Evolutionary conservation across 1,140 invertebrate species (phyloP), one percentile per base, ranked within the genome.

Genomic region (Episyrphus balteatus): DNA sequence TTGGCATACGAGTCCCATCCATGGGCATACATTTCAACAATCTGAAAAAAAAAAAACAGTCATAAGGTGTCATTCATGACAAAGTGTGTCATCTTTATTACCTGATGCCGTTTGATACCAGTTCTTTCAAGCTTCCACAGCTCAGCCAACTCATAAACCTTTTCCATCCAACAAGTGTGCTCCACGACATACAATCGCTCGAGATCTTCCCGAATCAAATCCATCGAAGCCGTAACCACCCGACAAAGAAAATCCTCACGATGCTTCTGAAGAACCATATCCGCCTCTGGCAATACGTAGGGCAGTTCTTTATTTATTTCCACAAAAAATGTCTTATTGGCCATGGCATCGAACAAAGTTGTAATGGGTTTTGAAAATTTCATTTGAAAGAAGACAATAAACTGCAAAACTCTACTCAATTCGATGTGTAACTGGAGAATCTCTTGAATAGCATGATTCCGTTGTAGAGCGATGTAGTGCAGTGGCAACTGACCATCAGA

Each of bases 341-440:
- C 62, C 68, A 69, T 64, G 44, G 67, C 48, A 61, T 92, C 87
- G 57, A 91, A 95, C 5, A 95, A 69, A 53, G 78, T 76, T 61
- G 76, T 75, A 52, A 91, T 62, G 26, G 87, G 78, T 62, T 83
- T 87, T 26, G 79, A 65, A 48, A 79, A 70, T 62, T 83, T 90
- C 31, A 93, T 62, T 53, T 79, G 80, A 57, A 93, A 91, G 41
- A 77, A 72, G 11, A 86, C 78, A 48, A 92, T 79, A 61, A 90
- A 85, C 50, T 86, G 79, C 38, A 93, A 70, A 1, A 85, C 78
- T 42, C 80, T 73, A 10, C 80, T 77, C 10, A 93, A 69, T 68
- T 90, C 83, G 51, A 81, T 81, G 62, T 92, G 88, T 48, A 90
- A 71, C 52, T 83, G 76, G 3, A 94, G 63, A 46, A 91, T 71